Conservation (phyloP, 1,140 invertebrate genomes). For the Tetramorium alpestre region DNA sequence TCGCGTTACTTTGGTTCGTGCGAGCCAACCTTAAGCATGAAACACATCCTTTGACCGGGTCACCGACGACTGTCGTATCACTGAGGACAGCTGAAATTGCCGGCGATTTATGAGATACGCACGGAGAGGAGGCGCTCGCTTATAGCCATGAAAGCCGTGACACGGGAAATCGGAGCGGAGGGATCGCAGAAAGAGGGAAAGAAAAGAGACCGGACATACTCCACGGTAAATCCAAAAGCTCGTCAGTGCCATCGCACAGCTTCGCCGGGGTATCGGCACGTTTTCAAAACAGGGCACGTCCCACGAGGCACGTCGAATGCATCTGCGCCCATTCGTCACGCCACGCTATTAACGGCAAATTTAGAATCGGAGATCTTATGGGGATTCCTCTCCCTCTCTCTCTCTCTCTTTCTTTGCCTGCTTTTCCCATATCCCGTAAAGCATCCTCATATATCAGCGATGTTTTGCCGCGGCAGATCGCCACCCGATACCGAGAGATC, state of each 20-base stretch:
- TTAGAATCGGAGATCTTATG: conserved; percentile 53
- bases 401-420: not conserved
- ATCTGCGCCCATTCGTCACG: conserved; percentile 63
- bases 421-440: conserved; percentile 35
- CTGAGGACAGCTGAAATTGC: conserved; percentile 54
- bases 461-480: conserved; percentile 10
- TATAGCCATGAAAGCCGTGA: conserved; percentile 13
- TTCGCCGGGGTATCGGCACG: conserved; percentile 77
- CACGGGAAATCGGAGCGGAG: conserved; percentile 49
- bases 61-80: conserved; percentile 5
- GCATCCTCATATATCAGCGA: conserved; percentile 19
- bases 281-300: conserved; percentile 77
- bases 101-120: conserved; percentile 62
- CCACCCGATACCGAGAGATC: not conserved
- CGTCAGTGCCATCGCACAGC: conserved; percentile 13
- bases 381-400: not conserved
- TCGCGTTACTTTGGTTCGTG: not conserved
- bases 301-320: conserved; percentile 63
- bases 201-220: conserved; percentile 11
- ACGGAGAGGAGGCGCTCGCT: not conserved
- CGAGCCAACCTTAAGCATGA: not conserved
- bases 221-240: conserved; percentile 42
- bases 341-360: conserved; percentile 55
- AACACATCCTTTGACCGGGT: not conserved
- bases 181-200: not conserved